Percentiles rank a stretch among this genome's conserved stretches.
These are phyloP conservation scores for Drosophila watanabei DNA, from an alignment of 1,140 invertebrate species.

Conservation along the genomic window DNA sequence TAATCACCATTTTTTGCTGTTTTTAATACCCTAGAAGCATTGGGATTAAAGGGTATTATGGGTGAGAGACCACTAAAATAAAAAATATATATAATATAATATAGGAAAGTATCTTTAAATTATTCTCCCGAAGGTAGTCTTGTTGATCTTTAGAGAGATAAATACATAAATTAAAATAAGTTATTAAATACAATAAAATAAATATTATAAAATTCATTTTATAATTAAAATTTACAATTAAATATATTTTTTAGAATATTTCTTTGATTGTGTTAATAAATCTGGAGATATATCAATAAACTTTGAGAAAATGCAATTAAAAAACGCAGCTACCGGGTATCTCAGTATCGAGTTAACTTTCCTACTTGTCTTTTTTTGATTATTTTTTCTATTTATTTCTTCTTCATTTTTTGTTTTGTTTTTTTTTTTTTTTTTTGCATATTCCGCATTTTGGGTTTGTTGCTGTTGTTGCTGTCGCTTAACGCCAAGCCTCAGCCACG, in stretches of 20 bases:
- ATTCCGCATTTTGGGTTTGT: conserved; percentile 24
- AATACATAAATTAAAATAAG: neutral
- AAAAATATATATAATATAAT: neutral
- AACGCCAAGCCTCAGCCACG: conserved; percentile 18
- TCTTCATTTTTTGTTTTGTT: neutral
- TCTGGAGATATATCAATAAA: neutral
- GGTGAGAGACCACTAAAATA: neutral
- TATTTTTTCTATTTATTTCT: neutral
- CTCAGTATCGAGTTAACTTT: neutral
- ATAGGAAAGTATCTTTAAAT: neutral
- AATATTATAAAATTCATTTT: neutral
- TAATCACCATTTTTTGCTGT: conserved; percentile 14
- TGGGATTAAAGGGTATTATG: neutral
- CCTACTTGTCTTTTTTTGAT: neutral
- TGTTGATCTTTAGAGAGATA: neutral
- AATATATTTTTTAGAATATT: neutral
- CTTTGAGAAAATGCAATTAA: neutral
- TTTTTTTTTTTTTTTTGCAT: conserved; percentile 31
- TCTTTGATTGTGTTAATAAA: neutral
- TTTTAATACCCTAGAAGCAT: neutral
- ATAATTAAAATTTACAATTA: neutral
- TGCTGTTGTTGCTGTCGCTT: conserved; percentile 14
- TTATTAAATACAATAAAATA: no score
- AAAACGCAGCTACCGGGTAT: neutral
- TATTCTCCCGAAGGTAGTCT: neutral